Evolutionary conservation across 1,140 invertebrate genomes (phyloP).

Genomic region (Drosophila cardini): DNA sequence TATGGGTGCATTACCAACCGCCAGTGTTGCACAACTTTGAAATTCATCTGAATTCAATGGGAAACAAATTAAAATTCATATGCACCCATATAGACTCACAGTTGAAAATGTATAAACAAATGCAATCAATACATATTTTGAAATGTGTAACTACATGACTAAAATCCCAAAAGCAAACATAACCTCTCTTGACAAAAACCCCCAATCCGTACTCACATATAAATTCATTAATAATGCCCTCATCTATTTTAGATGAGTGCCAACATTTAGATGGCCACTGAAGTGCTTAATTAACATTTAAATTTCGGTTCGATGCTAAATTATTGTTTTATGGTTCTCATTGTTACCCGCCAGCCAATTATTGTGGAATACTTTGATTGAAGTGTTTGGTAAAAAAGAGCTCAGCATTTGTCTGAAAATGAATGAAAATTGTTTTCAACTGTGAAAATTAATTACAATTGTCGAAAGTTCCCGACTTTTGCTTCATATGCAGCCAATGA

Average conservation of each 20-base stretch:
- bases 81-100: not conserved
- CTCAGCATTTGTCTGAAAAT: constrained; percentile 15
- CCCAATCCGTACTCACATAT: not conserved
- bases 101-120: not conserved
- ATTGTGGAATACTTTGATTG: constrained; percentile 26
- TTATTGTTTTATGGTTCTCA: constrained; percentile 8
- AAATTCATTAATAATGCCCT: constrained; percentile 41
- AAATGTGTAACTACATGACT: constrained; percentile 13
- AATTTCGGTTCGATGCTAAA: constrained; percentile 10
- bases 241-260: constrained; percentile 39
- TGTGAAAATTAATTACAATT: constrained; percentile 71
- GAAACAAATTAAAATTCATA: not conserved
- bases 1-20: constrained; percentile 2
- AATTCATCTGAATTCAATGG: too few relatives aligned
- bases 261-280: constrained; percentile 51
- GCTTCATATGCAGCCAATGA: constrained; percentile 49
- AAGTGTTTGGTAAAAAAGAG: constrained; percentile 1
- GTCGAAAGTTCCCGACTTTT: constrained; percentile 18
- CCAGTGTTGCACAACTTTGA: not conserved
- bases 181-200: not conserved
- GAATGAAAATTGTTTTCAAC: constrained; percentile 35
- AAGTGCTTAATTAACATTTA: constrained; percentile 57
- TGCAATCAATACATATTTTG: constrained; percentile 50
- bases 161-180: constrained; percentile 45
- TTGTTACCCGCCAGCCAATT: constrained; percentile 44